phyloP scores from a whole-genome alignment of 2,888 invertebrate species.

The Plutella xylostella region DNA sequence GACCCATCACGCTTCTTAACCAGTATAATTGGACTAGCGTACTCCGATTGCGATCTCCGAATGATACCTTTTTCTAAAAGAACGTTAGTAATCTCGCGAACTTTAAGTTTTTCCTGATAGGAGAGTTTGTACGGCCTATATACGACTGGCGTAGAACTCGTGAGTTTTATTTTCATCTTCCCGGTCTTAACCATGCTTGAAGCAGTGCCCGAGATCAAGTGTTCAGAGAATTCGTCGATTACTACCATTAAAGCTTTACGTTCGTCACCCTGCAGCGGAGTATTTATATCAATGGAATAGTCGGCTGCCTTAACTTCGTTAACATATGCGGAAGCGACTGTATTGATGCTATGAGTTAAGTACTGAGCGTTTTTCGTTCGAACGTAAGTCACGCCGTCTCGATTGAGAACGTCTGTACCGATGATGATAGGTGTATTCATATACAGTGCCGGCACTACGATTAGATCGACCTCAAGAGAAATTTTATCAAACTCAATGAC shows the following conservation, averaged over 20 bases:
- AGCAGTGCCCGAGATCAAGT: slow-evolving; percentile 20
- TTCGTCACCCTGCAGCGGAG: slow-evolving; percentile 9
- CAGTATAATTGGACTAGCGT: slow-evolving; percentile 17
- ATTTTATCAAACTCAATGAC: slow-evolving; percentile 18
- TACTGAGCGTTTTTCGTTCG: background rate
- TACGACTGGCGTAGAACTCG: slow-evolving; percentile 13
- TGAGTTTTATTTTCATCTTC: slow-evolving; percentile 20
- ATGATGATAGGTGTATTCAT: slow-evolving; percentile 19
- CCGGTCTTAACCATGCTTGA: slow-evolving; percentile 21
- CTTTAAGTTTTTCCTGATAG: no score
- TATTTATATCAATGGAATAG: slow-evolving; percentile 6
- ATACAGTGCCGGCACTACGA: slow-evolving; percentile 12
- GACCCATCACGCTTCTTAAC: slow-evolving; percentile 12
- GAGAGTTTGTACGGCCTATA: no score
- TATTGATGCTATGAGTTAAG: slow-evolving; percentile 1
- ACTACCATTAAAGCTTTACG: slow-evolving; percentile 1
- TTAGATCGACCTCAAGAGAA: slow-evolving; percentile 19
- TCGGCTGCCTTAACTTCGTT: background rate
- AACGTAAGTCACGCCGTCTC: slow-evolving; percentile 5
- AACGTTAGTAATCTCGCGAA: no score
- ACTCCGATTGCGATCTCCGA: no score
- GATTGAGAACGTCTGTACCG: slow-evolving; percentile 20
- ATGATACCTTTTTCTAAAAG: background rate
- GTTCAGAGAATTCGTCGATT: slow-evolving; percentile 15
- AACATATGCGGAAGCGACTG: background rate